phyloP scores from a whole-genome alignment of 1,140 invertebrate genomes.

The Teleogryllus occipitalis region DNA sequence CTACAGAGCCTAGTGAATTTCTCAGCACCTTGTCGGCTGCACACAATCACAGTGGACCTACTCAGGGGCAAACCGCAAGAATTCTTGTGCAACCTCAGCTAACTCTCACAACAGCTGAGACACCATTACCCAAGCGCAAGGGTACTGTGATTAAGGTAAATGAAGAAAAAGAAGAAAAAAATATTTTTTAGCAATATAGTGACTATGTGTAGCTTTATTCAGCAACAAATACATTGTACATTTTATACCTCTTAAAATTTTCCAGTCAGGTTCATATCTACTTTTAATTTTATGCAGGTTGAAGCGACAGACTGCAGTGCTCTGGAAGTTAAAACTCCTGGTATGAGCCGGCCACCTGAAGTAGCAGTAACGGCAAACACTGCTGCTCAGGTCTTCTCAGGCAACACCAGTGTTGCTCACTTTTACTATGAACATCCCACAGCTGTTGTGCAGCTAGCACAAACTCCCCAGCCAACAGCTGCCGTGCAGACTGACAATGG shows the following conservation, averaged over 20 bases:
- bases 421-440: conserved; percentile 18
- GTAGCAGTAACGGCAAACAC: not conserved
- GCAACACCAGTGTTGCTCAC: not conserved
- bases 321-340: not conserved
- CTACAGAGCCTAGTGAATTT: conserved; percentile 8
- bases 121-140: not conserved
- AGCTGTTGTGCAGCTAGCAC: conserved; percentile 23
- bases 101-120: conserved; percentile 35
- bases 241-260: not conserved
- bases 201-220: too few species aligned
- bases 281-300: not conserved
- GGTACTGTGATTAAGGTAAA: not conserved
- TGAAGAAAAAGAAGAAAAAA: too few species aligned
- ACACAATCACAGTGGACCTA: conserved; percentile 28
- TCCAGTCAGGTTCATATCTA: too few species aligned
- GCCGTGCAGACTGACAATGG: conserved; percentile 28
- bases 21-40: not conserved
- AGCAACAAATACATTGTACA: not conserved
- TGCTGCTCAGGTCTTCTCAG: conserved; percentile 1
- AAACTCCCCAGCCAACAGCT: conserved; percentile 22
- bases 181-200: too few species aligned
- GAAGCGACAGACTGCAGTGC: not conserved
- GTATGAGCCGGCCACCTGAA: not conserved
- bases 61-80: conserved; percentile 38
- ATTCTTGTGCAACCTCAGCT: conserved; percentile 26